phyloP scores from a whole-genome alignment of 2,113 vertebrate genomes.

The Pterocles gutturalis region DNA sequence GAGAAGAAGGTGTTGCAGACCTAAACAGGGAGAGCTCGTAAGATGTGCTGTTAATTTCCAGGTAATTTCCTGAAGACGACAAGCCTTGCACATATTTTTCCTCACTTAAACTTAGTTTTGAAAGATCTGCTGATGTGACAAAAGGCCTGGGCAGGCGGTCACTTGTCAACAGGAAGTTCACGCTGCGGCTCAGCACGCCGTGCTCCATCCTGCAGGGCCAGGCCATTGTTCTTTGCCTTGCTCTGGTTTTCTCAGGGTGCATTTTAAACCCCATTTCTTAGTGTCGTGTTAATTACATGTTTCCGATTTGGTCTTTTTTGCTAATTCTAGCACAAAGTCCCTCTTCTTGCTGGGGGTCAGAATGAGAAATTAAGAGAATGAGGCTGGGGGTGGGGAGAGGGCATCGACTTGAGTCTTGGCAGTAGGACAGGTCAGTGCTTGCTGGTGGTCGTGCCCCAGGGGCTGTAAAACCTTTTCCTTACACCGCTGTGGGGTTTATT shows the following conservation, averaged over 20 bases:
- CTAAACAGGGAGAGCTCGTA: not conserved
- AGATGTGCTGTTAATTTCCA: not conserved
- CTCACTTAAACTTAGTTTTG: not conserved
- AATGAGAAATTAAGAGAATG: too few species aligned
- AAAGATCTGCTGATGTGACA: not conserved
- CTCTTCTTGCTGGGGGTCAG: not conserved
- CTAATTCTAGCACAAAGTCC: not conserved
- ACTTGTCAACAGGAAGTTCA: not conserved
- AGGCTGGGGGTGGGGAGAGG: not conserved
- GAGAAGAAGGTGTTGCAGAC: not conserved
- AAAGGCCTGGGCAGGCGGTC: accelerated
- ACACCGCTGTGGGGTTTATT: accelerated
- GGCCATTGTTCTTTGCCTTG: not conserved
- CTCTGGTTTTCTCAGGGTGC: not conserved
- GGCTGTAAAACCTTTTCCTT: not conserved
- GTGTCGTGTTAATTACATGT: accelerated
- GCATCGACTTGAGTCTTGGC: too few species aligned
- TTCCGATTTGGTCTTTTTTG: not conserved
- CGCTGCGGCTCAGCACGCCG: accelerated
- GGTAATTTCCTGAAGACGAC: not conserved
- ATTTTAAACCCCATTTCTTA: not conserved
- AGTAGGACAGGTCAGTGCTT: not conserved
- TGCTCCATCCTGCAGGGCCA: not conserved
- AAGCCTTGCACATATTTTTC: not conserved
- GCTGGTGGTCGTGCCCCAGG: accelerated